Evolutionary conservation across 2,113 vertebrate genomes (phyloP), one percentile per base, ranked within the genome.

Genomic region (human): DNA sequence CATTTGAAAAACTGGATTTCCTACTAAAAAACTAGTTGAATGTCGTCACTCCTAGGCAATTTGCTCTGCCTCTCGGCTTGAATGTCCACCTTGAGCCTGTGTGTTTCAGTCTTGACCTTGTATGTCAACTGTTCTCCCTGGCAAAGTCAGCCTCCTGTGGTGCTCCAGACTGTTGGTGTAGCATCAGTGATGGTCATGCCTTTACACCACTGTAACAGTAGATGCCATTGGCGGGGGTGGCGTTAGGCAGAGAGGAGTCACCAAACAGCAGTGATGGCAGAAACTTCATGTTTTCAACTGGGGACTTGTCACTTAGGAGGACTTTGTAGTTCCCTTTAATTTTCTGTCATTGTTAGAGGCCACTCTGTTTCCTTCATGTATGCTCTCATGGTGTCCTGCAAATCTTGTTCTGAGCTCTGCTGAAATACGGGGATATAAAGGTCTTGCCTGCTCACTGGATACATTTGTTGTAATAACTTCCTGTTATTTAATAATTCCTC

Each of bases 401-500:
- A 55, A 40, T 73, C 93, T 96, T 96, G 94, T 92, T 98, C 93
- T 97, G 97, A 90, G 90, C 86, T 66, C 85, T 88, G 30, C 93
- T 97, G 90, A 97, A 97, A 96, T 95, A 40, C 8, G 76, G 79
- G 68, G 87, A 86, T 98, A 88, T 86, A 91, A 91, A 84, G 73
- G 30, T 55, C 70, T 85, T 89, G 25, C 13, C 66, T 83, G 64
- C 89, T 95, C 61, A 35, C 52, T 73, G 94, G 81, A 30, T 88
- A 68, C 23, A 8, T 80, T 86, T 89, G 55, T 82, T 79, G 81
- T 94, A 55, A 50, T 96, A 92, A 86, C 93, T 93, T 96, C 93
- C 94, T 97, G 61, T 59, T 83, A n/a, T 57, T 64, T 57, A 57
- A 95, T 96, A 89, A 94, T 95, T 97, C 96, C 95, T 98, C 98